These are phyloP conservation scores for Spizella passerina DNA, from an alignment of 2,797 vertebrate species.

Conservation along the genomic window DNA sequence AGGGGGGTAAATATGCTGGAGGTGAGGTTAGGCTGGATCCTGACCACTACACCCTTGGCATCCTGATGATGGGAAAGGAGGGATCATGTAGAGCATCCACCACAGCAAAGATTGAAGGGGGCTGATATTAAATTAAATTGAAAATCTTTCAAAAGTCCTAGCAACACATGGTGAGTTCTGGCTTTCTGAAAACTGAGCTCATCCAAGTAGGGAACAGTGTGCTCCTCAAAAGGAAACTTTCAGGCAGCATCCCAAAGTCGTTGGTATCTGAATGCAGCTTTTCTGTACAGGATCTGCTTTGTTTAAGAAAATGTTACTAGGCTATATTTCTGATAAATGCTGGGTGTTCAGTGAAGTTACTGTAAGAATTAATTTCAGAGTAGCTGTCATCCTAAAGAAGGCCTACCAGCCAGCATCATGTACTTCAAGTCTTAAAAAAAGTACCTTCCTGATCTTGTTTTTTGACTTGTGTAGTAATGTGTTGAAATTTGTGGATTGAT, in stretches of 20 bases:
- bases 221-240: background rate
- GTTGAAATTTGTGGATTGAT: background rate
- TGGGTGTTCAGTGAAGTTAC: background rate
- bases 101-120: background rate
- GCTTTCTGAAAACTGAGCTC: background rate
- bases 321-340: background rate
- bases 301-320: background rate
- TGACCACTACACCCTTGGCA: background rate
- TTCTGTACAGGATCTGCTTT: background rate
- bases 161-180: background rate
- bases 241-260: background rate
- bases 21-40: background rate
- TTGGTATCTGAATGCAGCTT: background rate
- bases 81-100: background rate
- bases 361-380: background rate
- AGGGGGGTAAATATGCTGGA: fast-evolving
- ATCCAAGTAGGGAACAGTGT: background rate
- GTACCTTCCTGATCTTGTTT: background rate
- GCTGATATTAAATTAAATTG: background rate
- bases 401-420: fast-evolving
- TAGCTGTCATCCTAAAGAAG: background rate
- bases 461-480: background rate
- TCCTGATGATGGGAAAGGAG: background rate
- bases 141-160: background rate
- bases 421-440: background rate